Evolutionary conservation across 2,888 invertebrate species (phyloP).

Genomic region (Romanomermis culicivorax): DNA sequence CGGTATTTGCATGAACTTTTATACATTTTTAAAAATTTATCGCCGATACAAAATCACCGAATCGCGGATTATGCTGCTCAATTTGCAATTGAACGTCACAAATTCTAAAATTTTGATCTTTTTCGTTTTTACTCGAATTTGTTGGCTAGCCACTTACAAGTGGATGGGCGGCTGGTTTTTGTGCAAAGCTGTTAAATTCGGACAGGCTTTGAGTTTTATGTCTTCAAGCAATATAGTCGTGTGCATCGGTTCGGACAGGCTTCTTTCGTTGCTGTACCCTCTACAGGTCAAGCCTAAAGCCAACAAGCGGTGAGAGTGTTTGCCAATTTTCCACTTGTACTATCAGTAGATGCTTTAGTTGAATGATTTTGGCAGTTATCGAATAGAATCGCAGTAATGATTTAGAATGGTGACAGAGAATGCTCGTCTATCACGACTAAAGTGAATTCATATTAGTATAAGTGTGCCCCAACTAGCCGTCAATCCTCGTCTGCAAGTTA

Average conservation of each 20-base stretch:
- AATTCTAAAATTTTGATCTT: neutral
- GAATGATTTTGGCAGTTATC: too few relatives aligned
- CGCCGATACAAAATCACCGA: neutral
- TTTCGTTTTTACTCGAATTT: neutral
- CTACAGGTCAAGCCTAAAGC: neutral
- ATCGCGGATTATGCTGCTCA: neutral
- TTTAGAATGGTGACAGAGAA: too few relatives aligned
- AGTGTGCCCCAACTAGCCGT: too few relatives aligned
- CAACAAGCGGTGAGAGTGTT: neutral
- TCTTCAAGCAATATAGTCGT: neutral
- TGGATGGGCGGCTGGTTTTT: neutral
- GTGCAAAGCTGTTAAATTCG: constrained; percentile 4
- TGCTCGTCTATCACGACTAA: too few relatives aligned
- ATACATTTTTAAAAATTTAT: neutral
- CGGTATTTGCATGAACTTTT: neutral
- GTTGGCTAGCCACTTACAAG: neutral
- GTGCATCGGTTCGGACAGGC: constrained; percentile 4
- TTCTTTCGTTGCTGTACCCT: neutral
- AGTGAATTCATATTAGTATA: too few relatives aligned
- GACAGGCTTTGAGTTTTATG: neutral
- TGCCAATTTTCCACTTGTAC: too few relatives aligned
- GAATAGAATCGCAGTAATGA: too few relatives aligned
- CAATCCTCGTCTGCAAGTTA: too few relatives aligned
- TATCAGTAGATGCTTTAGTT: too few relatives aligned
- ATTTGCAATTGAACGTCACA: neutral